Conservation (phyloP, 2,888 invertebrate genomes). For the Achlya flavicornis region DNA sequence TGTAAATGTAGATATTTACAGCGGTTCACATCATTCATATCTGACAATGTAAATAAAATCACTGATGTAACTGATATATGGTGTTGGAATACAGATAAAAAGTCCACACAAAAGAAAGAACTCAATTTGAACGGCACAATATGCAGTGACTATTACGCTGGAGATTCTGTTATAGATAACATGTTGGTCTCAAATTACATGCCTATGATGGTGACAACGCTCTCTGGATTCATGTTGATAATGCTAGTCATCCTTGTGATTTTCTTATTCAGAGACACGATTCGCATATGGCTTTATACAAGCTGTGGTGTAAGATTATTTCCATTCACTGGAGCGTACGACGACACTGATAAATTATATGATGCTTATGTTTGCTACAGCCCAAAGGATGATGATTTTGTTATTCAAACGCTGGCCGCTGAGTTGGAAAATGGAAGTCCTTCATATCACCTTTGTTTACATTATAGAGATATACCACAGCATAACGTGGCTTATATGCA, state of each 20-base stretch:
- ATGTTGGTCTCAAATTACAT: slow-evolving; percentile 93
- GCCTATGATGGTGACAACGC: slow-evolving; percentile 91
- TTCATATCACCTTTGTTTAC: slow-evolving; percentile 92
- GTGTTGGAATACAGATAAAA: slow-evolving; percentile 89
- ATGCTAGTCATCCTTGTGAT: slow-evolving; percentile 90
- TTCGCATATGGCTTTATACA: slow-evolving; percentile 94
- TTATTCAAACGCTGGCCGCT: slow-evolving; percentile 92
- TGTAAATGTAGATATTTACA: slow-evolving; percentile 95
- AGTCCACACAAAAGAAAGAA: slow-evolving; percentile 88
- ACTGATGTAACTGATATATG: slow-evolving; percentile 89
- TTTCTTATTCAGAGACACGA: slow-evolving; percentile 93
- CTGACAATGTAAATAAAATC: slow-evolving; percentile 90
- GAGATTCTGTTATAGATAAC: slow-evolving; percentile 91
- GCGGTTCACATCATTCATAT: slow-evolving; percentile 90
- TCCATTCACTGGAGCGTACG: slow-evolving; percentile 87
- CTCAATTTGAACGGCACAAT: slow-evolving; percentile 93
- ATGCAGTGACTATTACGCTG: slow-evolving; percentile 93
- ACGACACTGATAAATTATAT: slow-evolving; percentile 93
- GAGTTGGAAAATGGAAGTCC: slow-evolving; percentile 93
- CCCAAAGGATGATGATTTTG: slow-evolving; percentile 95
- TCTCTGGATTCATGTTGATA: slow-evolving; percentile 90
- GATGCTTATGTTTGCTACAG: slow-evolving; percentile 97
- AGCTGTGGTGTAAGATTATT: slow-evolving; percentile 93
- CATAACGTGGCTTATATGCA: slow-evolving; percentile 87
- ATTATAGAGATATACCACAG: slow-evolving; percentile 93